Base-by-base conservation (phyloP, 2,113 vertebrate species). In the Dicerorhinus sumatrensis region DNA sequence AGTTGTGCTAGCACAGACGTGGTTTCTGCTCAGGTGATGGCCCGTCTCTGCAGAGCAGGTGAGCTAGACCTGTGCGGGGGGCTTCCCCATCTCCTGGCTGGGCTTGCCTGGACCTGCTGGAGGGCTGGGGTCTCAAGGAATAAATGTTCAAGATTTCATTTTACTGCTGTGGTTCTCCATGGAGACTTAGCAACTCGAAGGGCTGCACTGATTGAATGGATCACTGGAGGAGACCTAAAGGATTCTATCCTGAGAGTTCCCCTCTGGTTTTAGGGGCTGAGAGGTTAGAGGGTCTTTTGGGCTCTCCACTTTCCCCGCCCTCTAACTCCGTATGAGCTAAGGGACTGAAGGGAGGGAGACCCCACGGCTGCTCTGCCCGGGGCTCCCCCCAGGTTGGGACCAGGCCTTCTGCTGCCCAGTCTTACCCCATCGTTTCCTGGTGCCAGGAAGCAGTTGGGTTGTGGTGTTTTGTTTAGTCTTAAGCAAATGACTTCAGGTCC, bases 291-390 rank as follows among this genome's bases (percentile, higher is more conserved):
- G 12, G 12, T 27, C 51, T 1, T 5, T 6, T 0, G 1, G 4
- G 42, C 42, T 23, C 27, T 25, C 29, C 4, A 1, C 36, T 20
- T 23, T 48, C 29, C 27, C 14, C 36, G 10, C 1, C 23, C 23
- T 42, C 33, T 14, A 5, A 5, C 65, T 48, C 13, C 29, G 31
- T 12, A 13, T 0, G 4, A 69, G 18, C n/a, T 54, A 18, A 13
- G 0, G 0, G 39, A 14, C n/a, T 36, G 0, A 31, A 51, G 13
- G 6, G 0, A 16, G 25, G 3, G 1, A 5, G 46, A 11, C 33
- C 17, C 65, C 23, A 5, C 4, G 11, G 11, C 39, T 1, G 8
- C 69, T 16, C 20, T 13, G 6, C 56, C 11, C 1, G 12, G 39
- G 54, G 33, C 54, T 25, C 5, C 1, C 13, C 1, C 4, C 36